Evolutionary conservation across 1,140 invertebrate genomes (phyloP).

Genomic region (Gyrodactylus salaris): DNA sequence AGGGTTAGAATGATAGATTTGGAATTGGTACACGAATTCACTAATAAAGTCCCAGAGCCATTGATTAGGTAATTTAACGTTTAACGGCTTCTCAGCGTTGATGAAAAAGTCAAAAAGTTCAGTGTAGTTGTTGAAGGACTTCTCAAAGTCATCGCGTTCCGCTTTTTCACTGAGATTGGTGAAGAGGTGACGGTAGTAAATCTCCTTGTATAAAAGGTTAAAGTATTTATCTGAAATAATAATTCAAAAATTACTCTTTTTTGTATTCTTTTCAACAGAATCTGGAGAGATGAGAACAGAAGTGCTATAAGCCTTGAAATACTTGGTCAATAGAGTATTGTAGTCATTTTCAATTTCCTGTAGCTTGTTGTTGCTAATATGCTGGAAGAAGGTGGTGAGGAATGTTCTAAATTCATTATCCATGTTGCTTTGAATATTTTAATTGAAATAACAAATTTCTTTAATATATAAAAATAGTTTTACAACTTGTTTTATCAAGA

Average conservation of each 20-base stretch:
- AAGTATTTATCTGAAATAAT: background rate
- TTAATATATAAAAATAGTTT: too few species aligned
- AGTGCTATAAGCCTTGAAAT: background rate
- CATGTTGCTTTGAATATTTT: too few species aligned
- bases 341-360: background rate
- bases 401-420: background rate
- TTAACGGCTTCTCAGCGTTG: conserved; percentile 49
- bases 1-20: conserved; percentile 35
- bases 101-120: background rate
- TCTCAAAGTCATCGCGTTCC: background rate
- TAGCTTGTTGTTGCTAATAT: background rate
- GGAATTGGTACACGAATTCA: conserved; percentile 58
- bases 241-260: background rate
- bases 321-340: background rate
- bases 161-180: background rate
- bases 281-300: background rate
- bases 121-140: background rate
- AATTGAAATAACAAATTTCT: too few species aligned
- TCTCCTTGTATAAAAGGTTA: background rate
- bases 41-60: conserved; percentile 99
- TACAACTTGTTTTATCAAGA: too few species aligned
- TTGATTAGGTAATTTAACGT: conserved; percentile 68
- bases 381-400: background rate
- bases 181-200: background rate
- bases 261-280: background rate